Percentiles rank a stretch among this genome's conserved stretches.
These are phyloP conservation scores for Myripristis murdjan DNA, from an alignment of 2,797 vertebrate species.

Conservation along the genomic window DNA sequence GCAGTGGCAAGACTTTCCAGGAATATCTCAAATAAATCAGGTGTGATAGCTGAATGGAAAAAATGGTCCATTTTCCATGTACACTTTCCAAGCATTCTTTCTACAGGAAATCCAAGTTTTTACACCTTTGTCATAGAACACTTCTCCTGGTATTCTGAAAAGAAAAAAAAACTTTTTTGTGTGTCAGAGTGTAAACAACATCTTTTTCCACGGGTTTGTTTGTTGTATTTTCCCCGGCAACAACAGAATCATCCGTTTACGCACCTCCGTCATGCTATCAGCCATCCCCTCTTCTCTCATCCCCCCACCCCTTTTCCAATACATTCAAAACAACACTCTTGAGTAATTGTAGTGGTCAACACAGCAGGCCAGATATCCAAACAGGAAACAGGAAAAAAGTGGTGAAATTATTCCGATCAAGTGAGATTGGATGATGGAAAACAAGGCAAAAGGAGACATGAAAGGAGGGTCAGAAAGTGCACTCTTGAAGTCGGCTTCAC, in stretches of 20 bases:
- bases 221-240: slow-evolving; percentile 74
- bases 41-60: slow-evolving; percentile 83
- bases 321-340: slow-evolving; percentile 70
- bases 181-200: slow-evolving; percentile 50
- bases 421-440: slow-evolving; percentile 65
- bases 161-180: slow-evolving; percentile 26
- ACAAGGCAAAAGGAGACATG: slow-evolving; percentile 50
- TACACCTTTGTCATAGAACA: slow-evolving; percentile 70
- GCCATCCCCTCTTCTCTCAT: slow-evolving; percentile 34
- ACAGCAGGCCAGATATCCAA: slow-evolving; percentile 74
- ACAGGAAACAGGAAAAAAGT: slow-evolving; percentile 73
- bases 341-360: slow-evolving; percentile 69
- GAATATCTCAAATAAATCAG: slow-evolving; percentile 87
- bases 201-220: slow-evolving; percentile 64
- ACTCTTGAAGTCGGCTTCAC: slow-evolving; percentile 51
- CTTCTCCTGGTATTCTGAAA: slow-evolving; percentile 39
- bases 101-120: slow-evolving; percentile 62
- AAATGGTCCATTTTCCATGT: slow-evolving; percentile 71
- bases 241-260: slow-evolving; percentile 67
- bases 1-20: slow-evolving; percentile 80
- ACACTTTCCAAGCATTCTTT: slow-evolving; percentile 75
- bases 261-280: slow-evolving; percentile 66
- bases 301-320: slow-evolving; percentile 65
- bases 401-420: slow-evolving; percentile 70
- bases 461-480: slow-evolving; percentile 57